phyloP scores from a whole-genome alignment of 2,113 vertebrate species.

The Poeciliopsis prolifica region DNA sequence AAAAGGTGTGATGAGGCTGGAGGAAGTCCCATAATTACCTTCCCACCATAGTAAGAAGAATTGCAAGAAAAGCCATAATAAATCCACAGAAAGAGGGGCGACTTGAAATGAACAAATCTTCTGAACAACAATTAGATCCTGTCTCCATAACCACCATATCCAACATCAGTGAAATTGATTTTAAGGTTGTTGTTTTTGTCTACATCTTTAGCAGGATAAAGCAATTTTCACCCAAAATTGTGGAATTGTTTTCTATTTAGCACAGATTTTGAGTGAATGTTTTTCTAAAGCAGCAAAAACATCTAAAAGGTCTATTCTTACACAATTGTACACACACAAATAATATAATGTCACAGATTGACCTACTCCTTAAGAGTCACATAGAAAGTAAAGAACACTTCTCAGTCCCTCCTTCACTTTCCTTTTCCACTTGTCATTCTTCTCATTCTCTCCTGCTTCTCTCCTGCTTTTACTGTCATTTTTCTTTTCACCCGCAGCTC shows the following conservation, averaged over 20 bases:
- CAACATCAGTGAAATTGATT: not conserved
- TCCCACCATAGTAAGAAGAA: not conserved
- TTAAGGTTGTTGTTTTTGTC: not conserved
- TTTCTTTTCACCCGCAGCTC: constrained; percentile 28
- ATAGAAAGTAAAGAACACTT: not conserved
- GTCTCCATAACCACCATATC: not conserved
- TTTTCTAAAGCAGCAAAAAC: constrained; percentile 7
- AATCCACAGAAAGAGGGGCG: not conserved
- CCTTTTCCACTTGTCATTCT: not conserved
- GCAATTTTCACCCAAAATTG: not conserved
- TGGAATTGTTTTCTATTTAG: not conserved
- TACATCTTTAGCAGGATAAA: not conserved
- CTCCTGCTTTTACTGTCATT: constrained; percentile 22
- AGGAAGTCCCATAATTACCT: not conserved
- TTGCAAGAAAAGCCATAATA: not conserved
- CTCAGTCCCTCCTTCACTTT: not conserved
- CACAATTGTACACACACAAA: not conserved
- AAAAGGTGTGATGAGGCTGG: constrained; percentile 19
- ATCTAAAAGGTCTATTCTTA: not conserved
- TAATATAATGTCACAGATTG: constrained; percentile 32
- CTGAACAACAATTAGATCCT: not conserved
- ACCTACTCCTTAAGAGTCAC: constrained; percentile 28
- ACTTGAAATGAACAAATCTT: not conserved
- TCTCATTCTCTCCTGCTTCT: constrained; percentile 6
- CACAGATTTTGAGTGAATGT: not conserved